Base-by-base conservation (phyloP, 2,888 invertebrate genomes). In the Ptilodon capucinus region DNA sequence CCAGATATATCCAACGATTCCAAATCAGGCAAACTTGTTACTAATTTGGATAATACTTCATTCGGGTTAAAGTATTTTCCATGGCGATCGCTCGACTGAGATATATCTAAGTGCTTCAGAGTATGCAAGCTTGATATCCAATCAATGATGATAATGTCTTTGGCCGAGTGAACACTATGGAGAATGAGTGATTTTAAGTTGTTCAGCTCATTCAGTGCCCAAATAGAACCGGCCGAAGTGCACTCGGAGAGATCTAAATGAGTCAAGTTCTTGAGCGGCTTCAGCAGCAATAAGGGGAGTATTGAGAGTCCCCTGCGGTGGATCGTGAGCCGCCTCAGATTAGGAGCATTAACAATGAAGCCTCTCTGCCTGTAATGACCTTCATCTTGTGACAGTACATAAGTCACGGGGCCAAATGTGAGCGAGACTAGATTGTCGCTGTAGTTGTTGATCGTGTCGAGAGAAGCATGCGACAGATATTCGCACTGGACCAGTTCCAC, bases 1-100 rank as follows among this genome's bases (percentile, higher is more conserved):
- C 98, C 98, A 3, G 98, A 98, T 75, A 99, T 97, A 85, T 99
- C 99, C 65, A 99, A 87, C 18, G 96, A 96, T 35, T 93, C 93
- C 50, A 99, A 86, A 42, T 93, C 81, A 0, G 96, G 95, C 66
- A 99, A 91, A 74, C 91, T 94, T 42, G 92, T 91, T 9, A 98
- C 94, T 30, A 99, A 87, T 61, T 92, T 92, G 17, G 93, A 89
- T 34, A 99, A 86, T 23, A 94, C 90, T 54, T 93, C 91, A 84
- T 95, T 96, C 2, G 97, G 96, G 64, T 95, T 93, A 28, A 92
- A 91, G 79, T 95, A 98, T 54, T 92, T 93, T 4, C 96, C 96
- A 60, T 94, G 93, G 39, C 94, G 93, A 50, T 93, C 93, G 68
- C 93, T 92, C 0, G 92, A 93, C 60, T 96, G 95, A 0, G 98